Evolutionary conservation across 2,888 invertebrate genomes (phyloP), one percentile per base, ranked within the genome.

Genomic region (Clusia tigrina): DNA sequence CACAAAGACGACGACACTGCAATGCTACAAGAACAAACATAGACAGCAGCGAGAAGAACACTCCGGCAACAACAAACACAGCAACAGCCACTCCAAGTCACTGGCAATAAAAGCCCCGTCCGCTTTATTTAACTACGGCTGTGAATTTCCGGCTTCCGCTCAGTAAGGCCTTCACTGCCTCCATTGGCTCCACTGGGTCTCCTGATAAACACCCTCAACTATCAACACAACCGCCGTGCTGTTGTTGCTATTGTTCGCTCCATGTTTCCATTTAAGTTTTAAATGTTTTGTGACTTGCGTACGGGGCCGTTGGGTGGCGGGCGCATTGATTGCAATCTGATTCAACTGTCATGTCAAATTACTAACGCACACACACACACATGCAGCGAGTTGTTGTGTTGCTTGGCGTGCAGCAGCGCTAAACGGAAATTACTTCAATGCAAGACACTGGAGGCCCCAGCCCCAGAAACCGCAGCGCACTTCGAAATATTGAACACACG

Each of bases 361-460:
- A 10, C 48, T 42, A 55, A 42, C 57, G 37, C 38, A 58, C 15
- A 55, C 52, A 58, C 48, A 58, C 15, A 53, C 26, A 38, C 37
- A 53, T 22, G 37, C n/a, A n/a, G n/a, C n/a, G n/a, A n/a, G n/a
- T n/a, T n/a, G n/a, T n/a, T n/a, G n/a, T n/a, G n/a, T n/a, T n/a
- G n/a, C n/a, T n/a, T n/a, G n/a, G n/a, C 48, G 51, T 22, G 5
- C 51, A 54, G 18, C 26, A 5, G 38, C 48, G 18, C 15, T 72
- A 76, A 77, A 70, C 77, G 78, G 77, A 77, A 77, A 77, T 77
- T 72, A 78, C 78, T 75, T 76, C 76, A 74, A 76, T 74, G 77
- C 73, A 67, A 71, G 67, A 65, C 48, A 48, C 67, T 57, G 58
- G 62, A 65, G 54, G 22, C 58, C 55, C 57, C 66, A 54, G 22